phyloP scores from a whole-genome alignment of 1,140 invertebrate genomes.

The Scylla paramamosain region DNA sequence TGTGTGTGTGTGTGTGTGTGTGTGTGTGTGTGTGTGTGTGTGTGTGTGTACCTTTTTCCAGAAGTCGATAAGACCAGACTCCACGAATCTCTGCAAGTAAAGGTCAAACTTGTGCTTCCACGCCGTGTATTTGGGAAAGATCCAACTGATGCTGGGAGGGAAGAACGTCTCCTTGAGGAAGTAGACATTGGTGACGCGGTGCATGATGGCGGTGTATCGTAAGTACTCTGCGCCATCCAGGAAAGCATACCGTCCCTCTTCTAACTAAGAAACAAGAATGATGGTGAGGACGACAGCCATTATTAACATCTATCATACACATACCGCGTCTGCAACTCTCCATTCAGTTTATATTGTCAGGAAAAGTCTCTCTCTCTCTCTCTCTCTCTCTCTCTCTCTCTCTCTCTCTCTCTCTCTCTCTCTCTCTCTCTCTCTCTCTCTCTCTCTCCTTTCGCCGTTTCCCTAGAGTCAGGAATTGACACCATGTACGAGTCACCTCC shows the following conservation, averaged over 20 bases:
- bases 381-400: neutral
- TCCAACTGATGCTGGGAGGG: constrained; percentile 40
- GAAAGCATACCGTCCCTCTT: constrained; percentile 31
- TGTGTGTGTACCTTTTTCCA: constrained; percentile 31
- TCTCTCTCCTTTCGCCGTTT: neutral
- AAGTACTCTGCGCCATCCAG: constrained; percentile 57
- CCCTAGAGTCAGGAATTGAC: too few species aligned
- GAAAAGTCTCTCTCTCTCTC: neutral
- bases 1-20: too few species aligned
- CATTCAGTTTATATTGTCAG: neutral
- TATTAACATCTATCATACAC: neutral
- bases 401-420: too few species aligned
- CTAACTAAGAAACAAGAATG: constrained; percentile 24
- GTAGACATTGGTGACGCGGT: constrained; percentile 38
- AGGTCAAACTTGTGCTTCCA: constrained; percentile 62
- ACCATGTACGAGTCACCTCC: too few species aligned
- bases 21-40: too few species aligned
- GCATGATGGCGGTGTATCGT: constrained; percentile 47
- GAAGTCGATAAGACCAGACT: constrained; percentile 27
- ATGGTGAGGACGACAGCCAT: neutral
- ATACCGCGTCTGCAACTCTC: neutral
- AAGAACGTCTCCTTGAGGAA: constrained; percentile 44
- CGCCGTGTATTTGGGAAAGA: constrained; percentile 55
- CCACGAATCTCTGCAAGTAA: constrained; percentile 54
- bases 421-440: too few species aligned